Evolutionary conservation across 2,113 vertebrate species (phyloP).

Genomic region (Hassar affinis): DNA sequence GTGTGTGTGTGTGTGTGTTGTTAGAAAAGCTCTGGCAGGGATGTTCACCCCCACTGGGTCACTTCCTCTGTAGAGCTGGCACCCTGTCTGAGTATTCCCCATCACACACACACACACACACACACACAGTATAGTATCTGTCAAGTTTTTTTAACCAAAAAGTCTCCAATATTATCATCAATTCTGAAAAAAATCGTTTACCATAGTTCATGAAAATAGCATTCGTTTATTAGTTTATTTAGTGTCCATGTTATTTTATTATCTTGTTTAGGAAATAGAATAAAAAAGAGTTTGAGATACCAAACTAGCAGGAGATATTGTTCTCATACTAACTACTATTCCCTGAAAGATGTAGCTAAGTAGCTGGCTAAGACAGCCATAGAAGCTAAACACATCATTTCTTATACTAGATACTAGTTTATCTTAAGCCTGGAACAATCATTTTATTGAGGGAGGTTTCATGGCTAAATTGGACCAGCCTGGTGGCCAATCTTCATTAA

Average conservation of each 20-base stretch:
- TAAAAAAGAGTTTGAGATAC: not conserved
- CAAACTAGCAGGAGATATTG: not conserved
- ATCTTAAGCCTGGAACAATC: not conserved
- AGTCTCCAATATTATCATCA: not conserved
- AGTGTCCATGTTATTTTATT: not conserved
- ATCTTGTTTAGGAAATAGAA: not conserved
- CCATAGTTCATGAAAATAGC: not conserved
- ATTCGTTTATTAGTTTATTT: not conserved
- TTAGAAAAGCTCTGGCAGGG: constrained; percentile 17
- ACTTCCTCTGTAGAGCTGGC: constrained; percentile 43
- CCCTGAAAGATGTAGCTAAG: not conserved
- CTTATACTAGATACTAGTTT: not conserved
- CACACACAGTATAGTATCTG: too few relatives aligned
- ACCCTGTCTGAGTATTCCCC: constrained; percentile 28
- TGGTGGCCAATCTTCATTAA: too few relatives aligned
- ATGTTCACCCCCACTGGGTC: constrained; percentile 28
- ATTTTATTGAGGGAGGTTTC: too few relatives aligned
- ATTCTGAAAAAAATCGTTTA: not conserved
- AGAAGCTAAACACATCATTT: not conserved
- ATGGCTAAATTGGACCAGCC: too few relatives aligned
- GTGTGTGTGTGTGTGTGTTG: constrained; percentile 25
- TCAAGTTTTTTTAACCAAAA: too few relatives aligned
- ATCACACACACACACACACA: not conserved
- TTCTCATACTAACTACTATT: not conserved
- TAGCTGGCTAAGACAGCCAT: not conserved